Base-by-base conservation (phyloP, 2,113 vertebrate species). In the Ginglymostoma cirratum region DNA sequence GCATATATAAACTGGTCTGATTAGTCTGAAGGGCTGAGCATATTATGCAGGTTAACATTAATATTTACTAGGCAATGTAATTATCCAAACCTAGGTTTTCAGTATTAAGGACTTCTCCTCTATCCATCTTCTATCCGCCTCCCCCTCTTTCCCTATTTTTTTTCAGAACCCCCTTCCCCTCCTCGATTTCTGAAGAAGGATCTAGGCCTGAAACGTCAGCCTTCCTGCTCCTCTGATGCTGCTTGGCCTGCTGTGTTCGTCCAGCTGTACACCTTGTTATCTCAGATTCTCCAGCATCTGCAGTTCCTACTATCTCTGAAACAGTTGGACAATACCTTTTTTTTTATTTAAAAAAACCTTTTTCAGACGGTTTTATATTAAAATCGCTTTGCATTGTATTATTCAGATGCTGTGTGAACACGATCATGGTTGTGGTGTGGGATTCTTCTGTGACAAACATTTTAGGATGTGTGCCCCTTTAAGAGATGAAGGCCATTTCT, bases 381-480 rank as follows among this genome's bases (percentile, higher is more conserved):
- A 38, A 83, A 83, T 92, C 12, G 34, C 17, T 55, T 61, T 89
- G 8, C 8, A 5, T 24, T 96, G 30, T 76, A 2, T 15, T 3
- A 0, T 67, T 0, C 96, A 99, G 98, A 96, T 97, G 2, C 15
- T 87, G 0, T 99, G 98, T 90, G 97, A 97, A 78, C 97, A 97
- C 0, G 97, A 97, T 97, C 48, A 96, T 24, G 96, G 96, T 38
- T 99, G 98, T 93, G 96, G 97, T 12, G 97, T 96, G 0, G 98
- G 98, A 0, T 97, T 97, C 27, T 98, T 98, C 95, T 99, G 98
- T 0, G 98, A 99, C 90, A 98, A 98, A 0, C 98, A 99, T 96
- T 99, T 98, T 72, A 98, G 98, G 5, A 96, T 98, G 96, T 99
- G 98, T 80, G 97, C 98, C 76, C 97, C 98, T 7, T 70, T 97